Conservation (phyloP, 2,888 invertebrate genomes). For the Phyto melanocephala region DNA sequence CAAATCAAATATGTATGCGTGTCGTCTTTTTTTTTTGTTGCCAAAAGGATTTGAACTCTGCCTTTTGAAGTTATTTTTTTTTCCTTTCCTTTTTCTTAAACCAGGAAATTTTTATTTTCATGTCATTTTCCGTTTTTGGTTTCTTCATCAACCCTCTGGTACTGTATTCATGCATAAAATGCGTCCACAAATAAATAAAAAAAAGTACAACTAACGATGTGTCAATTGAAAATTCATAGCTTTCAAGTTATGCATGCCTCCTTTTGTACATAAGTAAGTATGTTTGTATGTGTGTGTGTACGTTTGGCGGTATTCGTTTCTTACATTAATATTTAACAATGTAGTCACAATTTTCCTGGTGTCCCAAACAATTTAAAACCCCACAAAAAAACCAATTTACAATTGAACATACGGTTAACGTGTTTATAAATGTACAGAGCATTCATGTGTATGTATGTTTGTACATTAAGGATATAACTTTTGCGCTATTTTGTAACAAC, state of each 20-base stretch:
- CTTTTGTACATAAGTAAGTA: too few relatives aligned
- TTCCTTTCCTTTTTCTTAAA: neutral
- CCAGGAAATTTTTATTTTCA: neutral
- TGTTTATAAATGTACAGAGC: neutral
- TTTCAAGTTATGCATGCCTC: conserved; percentile 74
- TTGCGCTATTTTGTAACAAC: too few relatives aligned
- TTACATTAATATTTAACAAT: conserved; percentile 65
- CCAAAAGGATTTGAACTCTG: neutral
- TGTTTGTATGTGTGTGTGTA: too few relatives aligned
- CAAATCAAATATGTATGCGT: too few relatives aligned
- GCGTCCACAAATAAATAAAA: conserved; percentile 19
- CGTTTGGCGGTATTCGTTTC: conserved; percentile 40
- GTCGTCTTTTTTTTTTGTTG: too few relatives aligned
- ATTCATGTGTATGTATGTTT: too few relatives aligned
- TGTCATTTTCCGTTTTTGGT: neutral
- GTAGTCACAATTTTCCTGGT: conserved; percentile 50
- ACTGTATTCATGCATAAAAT: conserved; percentile 29
- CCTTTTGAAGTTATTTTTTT: neutral
- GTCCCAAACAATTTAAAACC: conserved; percentile 36
- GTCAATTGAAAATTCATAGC: conserved; percentile 75
- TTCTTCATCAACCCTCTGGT: neutral
- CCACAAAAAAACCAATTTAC: conserved; percentile 44
- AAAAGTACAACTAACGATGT: conserved; percentile 63
- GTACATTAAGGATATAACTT: too few relatives aligned
- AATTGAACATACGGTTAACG: neutral